Evolutionary conservation across 2,113 vertebrate genomes (phyloP).

Genomic region (Oryzias melastigma): DNA sequence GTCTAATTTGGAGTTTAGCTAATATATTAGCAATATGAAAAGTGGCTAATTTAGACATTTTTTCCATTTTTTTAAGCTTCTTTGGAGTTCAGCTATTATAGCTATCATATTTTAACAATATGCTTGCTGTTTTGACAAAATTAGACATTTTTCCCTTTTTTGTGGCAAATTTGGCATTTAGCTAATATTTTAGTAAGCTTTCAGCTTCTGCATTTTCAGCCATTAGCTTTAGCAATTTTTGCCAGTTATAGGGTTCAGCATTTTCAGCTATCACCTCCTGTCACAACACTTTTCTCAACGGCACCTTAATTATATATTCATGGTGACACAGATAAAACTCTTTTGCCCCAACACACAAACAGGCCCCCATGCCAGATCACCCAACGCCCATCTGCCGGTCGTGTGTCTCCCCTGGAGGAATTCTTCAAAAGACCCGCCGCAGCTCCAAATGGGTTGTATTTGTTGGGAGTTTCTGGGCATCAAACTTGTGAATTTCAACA

Average conservation of each 20-base stretch:
- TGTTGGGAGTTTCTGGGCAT: neutral
- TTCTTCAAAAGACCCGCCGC: slow-evolving; percentile 13
- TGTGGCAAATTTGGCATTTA: too few species aligned
- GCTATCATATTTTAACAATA: too few species aligned
- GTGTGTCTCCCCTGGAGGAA: slow-evolving; percentile 52
- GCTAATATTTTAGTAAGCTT: too few species aligned
- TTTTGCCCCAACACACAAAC: slow-evolving; percentile 51
- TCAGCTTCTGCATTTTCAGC: too few species aligned
- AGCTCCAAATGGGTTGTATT: neutral
- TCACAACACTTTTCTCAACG: slow-evolving; percentile 51
- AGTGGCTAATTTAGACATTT: too few species aligned
- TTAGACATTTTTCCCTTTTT: too few species aligned
- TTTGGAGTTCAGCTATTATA: too few species aligned
- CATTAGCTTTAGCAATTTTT: too few species aligned
- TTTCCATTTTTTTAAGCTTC: too few species aligned
- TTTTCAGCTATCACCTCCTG: slow-evolving; percentile 36
- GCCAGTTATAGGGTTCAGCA: neutral
- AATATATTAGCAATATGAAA: too few species aligned
- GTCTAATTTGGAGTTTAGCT: too few species aligned
- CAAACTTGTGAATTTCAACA: slow-evolving; percentile 1
- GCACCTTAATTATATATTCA: slow-evolving; percentile 71
- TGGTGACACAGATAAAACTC: slow-evolving; percentile 63
- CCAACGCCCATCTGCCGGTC: slow-evolving; percentile 61
- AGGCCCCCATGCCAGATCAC: slow-evolving; percentile 45
- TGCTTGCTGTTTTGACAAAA: too few species aligned